A percentile compares a stretch with the other conserved stretches of the same genome.
These are phyloP conservation scores for Ylistrum balloti DNA, from an alignment of 1,140 invertebrate genomes.

Conservation along the genomic window DNA sequence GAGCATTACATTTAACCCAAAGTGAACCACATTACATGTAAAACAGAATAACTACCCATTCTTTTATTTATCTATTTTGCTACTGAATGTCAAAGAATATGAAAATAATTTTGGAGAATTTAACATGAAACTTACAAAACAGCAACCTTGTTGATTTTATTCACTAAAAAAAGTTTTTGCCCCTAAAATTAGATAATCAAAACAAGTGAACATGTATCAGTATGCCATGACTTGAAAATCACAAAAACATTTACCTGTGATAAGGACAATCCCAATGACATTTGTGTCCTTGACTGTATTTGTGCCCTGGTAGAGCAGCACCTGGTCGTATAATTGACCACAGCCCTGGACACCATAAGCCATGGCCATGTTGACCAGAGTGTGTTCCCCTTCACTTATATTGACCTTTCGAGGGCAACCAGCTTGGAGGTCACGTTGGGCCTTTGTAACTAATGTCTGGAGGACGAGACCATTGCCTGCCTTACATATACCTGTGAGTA, in stretches of 20 bases:
- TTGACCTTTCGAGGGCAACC: not conserved
- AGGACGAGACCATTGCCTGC: slow-evolving; percentile 59
- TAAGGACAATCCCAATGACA: slow-evolving; percentile 52
- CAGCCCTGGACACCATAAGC: slow-evolving; percentile 52
- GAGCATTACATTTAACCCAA: no score
- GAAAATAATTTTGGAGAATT: no score
- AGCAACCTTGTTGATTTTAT: no score
- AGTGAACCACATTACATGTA: no score
- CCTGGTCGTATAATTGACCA: slow-evolving; percentile 44
- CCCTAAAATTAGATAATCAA: no score
- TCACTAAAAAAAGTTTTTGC: no score
- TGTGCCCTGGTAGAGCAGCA: slow-evolving; percentile 57
- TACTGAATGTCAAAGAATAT: no score
- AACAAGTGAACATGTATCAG: no score
- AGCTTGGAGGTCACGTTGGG: not conserved
- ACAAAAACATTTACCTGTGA: slow-evolving; percentile 50
- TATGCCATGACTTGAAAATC: no score
- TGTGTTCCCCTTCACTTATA: not conserved
- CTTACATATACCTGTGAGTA: slow-evolving; percentile 62
- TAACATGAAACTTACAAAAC: no score
- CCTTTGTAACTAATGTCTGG: slow-evolving; percentile 50
- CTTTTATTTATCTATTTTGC: no score
- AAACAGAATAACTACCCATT: no score
- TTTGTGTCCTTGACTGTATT: slow-evolving; percentile 46
- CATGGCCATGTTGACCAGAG: slow-evolving; percentile 48